These are phyloP conservation scores for Rhinophrynus dorsalis DNA, from an alignment of 2,797 vertebrate genomes.

Conservation along the genomic window DNA sequence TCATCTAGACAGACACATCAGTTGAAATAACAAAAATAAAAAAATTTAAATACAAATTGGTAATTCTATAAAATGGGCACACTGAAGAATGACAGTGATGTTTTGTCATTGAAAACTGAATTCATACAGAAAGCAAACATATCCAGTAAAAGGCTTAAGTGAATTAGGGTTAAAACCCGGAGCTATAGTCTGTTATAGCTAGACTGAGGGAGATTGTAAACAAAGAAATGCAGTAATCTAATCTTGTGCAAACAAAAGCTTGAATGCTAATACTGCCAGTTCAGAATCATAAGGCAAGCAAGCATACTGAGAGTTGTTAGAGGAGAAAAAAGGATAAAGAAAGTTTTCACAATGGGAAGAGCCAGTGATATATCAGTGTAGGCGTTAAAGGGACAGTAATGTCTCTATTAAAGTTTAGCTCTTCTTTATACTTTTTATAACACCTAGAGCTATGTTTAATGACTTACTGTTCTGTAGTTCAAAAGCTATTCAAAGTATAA, in stretches of 20 bases:
- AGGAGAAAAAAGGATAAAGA: not conserved
- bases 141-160: conserved; percentile 35
- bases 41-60: no score
- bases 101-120: conserved; percentile 28
- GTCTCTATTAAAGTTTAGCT: no score
- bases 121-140: conserved; percentile 27
- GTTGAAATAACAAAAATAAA: no score
- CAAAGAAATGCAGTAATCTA: conserved; percentile 45
- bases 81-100: conserved; percentile 3
- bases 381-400: no score
- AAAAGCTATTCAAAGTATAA: no score
- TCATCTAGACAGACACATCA: no score
- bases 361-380: no score
- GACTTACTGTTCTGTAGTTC: no score
- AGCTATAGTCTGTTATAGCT: conserved; percentile 11
- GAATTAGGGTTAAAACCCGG: conserved; percentile 38
- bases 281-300: conserved; percentile 21
- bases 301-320: not conserved
- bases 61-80: conserved; percentile 21
- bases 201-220: conserved; percentile 30
- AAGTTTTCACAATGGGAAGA: not conserved
- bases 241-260: conserved; percentile 44
- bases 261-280: conserved; percentile 32
- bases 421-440: no score
- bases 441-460: no score